Base-by-base conservation (phyloP, 2,888 invertebrate species). In the Ophioninae sp. region DNA sequence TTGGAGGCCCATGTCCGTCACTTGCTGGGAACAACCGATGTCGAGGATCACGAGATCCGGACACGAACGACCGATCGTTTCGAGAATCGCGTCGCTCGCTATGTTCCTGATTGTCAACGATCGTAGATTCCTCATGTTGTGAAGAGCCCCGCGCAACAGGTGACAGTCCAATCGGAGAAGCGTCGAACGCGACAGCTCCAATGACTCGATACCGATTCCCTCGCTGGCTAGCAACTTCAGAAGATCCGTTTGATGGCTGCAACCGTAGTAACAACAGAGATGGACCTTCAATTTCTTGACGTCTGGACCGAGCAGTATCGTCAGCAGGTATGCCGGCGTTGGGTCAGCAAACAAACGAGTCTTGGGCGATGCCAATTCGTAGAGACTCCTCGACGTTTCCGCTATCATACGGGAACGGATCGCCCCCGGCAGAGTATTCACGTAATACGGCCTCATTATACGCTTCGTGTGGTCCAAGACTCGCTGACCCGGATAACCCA, bases 211-310 rank as follows among this genome's bases (percentile, higher is more conserved):
- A 23, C 93, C 93, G 17, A 87, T 87, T 13, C 93, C 93, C 78
- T 93, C 93, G 0, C 87, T 85, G 0, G 93, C 91, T 13, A 93
- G 85, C n/a, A 93, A 88, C 50, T 91, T 91, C 0, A 93, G 85
- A 13, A 93, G 80, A 0, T 92, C 92, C 2, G 93, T 92, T 85
- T 93, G 93, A 85, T 93, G 93, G 57, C 93, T 93, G 85, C 93
- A 93, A 17, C 93, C 93, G 77, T 93, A 93, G 82, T 93, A 93
- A 86, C 93, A 93, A 86, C 93, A 93, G 0, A 93, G 88, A 82
- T 93, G 92, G 13, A 93, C 91, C 64, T 90, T 89, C 44, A 93
- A 88, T 21, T 89, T 88, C 64, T 90, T 91, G 37, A 93, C 92
- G 76, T 93, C 93, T 21, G 91, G 91, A 5, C 92, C 93, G 2